Base-by-base conservation (phyloP, 2,113 vertebrate genomes). In the Chloroceryle aenea region DNA sequence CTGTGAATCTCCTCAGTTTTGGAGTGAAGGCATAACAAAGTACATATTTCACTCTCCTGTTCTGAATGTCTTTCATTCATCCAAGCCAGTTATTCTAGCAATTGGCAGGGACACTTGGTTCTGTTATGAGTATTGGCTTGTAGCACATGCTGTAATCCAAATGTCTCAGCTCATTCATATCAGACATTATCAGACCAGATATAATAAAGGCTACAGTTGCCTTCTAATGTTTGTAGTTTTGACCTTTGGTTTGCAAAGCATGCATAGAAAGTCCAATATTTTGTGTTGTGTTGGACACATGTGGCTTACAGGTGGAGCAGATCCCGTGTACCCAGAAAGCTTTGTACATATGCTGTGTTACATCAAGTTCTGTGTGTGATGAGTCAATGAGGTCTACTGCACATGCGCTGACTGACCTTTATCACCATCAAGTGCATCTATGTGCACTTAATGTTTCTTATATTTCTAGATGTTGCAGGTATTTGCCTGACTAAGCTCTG, bases 151-250 rank as follows among this genome's bases (percentile, higher is more conserved):
- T 10, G 2, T n/a, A 42, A 36, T 47, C 85, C 80, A 50, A 75
- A 17, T 21, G n/a, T 68, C 73, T 38, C 34, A 12, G 59, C 87
- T 91, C 62, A n/a, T 67, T 93, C 32, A 29, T 40, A 12, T 3
- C 83, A 22, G 27, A 29, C 2, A 0, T 17, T 30, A 3, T 7
- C 55, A 36, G 34, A 61, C 40, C 58, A 66, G 53, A 7, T 55
- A 8, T 20, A 77, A 16, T 43, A 36, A 23, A 48, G 67, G 69
- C 92, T 72, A 32, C 27, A 2, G 43, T 34, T 34, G 25, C 73
- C 43, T 72, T 0, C 0, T 21, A 22, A 15, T 12, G 18, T 15
- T 50, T 2, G 4, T 13, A 8, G 10, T 27, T 82, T 53, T 47
- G 50, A 45, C 16, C 25, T 72, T 48, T 21, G 23, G 17, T 68